Percentiles rank a stretch among this genome's conserved stretches.
These are phyloP conservation scores for Probosciger aterrimus DNA, from an alignment of 2,113 vertebrate genomes.

Conservation along the genomic window DNA sequence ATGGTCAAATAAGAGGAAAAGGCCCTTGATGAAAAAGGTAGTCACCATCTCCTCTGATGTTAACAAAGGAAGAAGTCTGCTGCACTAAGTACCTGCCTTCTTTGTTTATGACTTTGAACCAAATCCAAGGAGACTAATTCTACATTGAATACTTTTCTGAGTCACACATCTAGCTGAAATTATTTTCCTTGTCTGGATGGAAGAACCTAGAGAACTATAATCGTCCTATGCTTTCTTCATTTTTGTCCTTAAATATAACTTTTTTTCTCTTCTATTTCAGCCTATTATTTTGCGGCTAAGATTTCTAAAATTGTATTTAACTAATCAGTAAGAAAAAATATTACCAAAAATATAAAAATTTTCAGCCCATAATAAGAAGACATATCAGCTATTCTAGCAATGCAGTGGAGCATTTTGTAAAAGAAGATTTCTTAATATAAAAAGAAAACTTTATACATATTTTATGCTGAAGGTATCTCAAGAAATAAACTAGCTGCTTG, in stretches of 20 bases:
- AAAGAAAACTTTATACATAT: not conserved
- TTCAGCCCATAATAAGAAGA: not conserved
- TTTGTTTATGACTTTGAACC: not conserved
- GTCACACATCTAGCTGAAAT: not conserved
- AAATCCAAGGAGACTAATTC: not conserved
- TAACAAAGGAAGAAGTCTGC: not conserved
- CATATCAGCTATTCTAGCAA: not conserved
- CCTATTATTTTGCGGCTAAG: not conserved
- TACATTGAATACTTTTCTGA: not conserved
- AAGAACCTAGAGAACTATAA: not conserved
- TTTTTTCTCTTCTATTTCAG: not conserved
- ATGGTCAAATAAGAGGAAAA: not conserved
- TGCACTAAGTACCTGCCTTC: not conserved
- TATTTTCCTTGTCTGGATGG: not conserved
- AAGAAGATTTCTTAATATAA: not conserved
- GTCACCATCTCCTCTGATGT: not conserved
- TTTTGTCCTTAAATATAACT: not conserved
- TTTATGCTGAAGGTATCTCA: not conserved
- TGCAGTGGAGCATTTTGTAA: not conserved
- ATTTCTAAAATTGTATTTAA: not conserved
- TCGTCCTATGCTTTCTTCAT: not conserved
- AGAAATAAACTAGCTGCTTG: not conserved
- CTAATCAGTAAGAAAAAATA: not conserved
- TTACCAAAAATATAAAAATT: not conserved
- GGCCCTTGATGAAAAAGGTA: not conserved